Evolutionary conservation across 2,888 invertebrate species (phyloP), one percentile per base, ranked within the genome.

Genomic region (Heterodera filipjevi): DNA sequence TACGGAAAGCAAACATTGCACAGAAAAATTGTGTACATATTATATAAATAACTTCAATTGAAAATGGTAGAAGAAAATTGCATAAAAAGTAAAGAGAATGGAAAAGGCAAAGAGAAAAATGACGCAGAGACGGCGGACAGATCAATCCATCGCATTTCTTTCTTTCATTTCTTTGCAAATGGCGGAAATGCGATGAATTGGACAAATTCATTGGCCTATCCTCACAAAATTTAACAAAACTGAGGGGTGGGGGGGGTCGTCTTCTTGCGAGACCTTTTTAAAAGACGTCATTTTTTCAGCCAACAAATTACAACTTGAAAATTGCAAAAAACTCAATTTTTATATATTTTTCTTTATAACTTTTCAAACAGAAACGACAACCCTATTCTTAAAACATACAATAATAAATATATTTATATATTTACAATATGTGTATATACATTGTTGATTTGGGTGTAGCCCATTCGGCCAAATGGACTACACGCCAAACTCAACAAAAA

Each of bases 11-110:
- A 59, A 59, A 59, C 59, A 59, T n/a, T 59, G 27, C 59, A 59
- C n/a, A 27, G n/a, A 59, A 59, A 59, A 59, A n/a, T 59, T n/a
- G 59, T 59, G 59, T 59, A 59, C 59, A 59, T n/a, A n/a, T n/a
- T n/a, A n/a, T n/a, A n/a, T 59, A 59, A 59, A 59, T 59, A 59
- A 59, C 59, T n/a, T 19, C 59, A 6, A 59, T n/a, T 27, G 59
- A 59, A 27, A 59, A n/a, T 59, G 59, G 22, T n/a, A 6, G 59
- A n/a, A 5, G n/a, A n/a, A n/a, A 39, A 39, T 39, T 39, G 39
- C 39, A 39, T 39, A 27, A 27, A 10, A 22, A 22, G 27, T 3
- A 22, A 59, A n/a, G 59, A n/a, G 6, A 59, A 59, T 8, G 19
- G 46, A 49, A 49, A 49, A 49, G 46, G 46, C 46, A 49, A 49